These are phyloP conservation scores for Coremacera marginata DNA, from an alignment of 2,888 invertebrate species.

Conservation along the genomic window DNA sequence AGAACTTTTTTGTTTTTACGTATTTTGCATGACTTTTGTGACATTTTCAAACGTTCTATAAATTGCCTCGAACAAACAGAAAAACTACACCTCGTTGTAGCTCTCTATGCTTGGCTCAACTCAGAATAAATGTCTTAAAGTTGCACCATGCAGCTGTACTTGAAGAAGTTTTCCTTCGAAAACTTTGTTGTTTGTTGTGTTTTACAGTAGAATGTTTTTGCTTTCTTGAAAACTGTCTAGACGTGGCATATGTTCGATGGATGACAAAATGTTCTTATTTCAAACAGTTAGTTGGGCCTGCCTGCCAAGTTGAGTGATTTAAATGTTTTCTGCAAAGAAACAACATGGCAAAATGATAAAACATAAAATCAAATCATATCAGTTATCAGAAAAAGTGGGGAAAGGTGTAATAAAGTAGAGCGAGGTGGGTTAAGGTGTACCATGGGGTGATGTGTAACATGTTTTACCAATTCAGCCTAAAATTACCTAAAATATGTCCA, in stretches of 20 bases:
- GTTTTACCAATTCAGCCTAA: too few species aligned
- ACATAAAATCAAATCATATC: background rate
- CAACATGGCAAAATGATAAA: background rate
- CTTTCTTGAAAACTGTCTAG: conserved; percentile 33
- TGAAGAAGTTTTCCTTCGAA: background rate
- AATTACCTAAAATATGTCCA: too few species aligned
- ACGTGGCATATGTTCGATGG: conserved; percentile 30
- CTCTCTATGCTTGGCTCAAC: too few species aligned
- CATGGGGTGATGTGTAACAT: too few species aligned
- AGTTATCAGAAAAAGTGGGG: too few species aligned
- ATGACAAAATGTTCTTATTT: conserved; percentile 18
- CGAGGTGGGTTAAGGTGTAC: too few species aligned
- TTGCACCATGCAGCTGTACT: too few species aligned
- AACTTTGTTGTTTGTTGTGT: background rate
- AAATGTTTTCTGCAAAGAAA: background rate
- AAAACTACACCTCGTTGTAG: background rate
- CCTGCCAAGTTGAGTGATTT: background rate
- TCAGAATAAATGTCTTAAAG: too few species aligned
- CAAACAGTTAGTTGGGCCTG: background rate
- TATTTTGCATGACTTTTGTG: too few species aligned
- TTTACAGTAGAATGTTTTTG: conserved; percentile 3
- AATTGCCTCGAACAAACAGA: background rate
- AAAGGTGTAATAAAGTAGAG: too few species aligned
- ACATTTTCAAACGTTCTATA: background rate
- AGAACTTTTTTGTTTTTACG: too few species aligned